Conservation (phyloP, 1,140 invertebrate genomes). For the Drosophila bipectinata region DNA sequence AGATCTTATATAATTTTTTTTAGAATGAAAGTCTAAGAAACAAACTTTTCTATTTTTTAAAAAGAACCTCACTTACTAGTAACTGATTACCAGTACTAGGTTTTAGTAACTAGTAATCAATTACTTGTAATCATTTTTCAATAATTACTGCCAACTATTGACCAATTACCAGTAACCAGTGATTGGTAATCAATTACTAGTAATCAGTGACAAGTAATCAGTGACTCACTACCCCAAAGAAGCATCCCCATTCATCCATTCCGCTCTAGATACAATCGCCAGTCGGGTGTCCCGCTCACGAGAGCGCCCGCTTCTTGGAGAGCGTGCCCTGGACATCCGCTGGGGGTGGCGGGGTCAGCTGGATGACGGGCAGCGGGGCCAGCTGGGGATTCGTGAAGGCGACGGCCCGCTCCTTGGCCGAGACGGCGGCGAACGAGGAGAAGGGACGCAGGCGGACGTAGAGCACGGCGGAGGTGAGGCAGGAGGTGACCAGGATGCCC, state of each 20-base stretch:
- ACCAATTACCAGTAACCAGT: not conserved
- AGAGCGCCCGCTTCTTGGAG: conserved; percentile 74
- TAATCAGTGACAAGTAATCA: conserved; percentile 20
- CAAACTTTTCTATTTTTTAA: no score
- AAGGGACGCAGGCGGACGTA: conserved; percentile 91
- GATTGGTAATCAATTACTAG: no score
- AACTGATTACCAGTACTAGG: no score
- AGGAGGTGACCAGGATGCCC: conserved; percentile 91
- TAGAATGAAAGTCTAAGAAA: no score
- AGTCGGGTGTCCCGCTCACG: conserved; percentile 50
- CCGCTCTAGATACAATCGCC: conserved; percentile 14
- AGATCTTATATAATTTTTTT: no score
- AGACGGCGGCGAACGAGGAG: conserved; percentile 84
- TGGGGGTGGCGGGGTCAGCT: conserved; percentile 67
- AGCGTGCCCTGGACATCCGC: conserved; percentile 63
- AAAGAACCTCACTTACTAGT: no score
- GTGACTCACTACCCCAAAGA: not conserved
- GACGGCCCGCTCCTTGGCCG: conserved; percentile 85
- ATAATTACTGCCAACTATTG: not conserved
- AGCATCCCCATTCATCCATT: not conserved
- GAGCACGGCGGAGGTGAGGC: conserved; percentile 92
- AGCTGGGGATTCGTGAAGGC: conserved; percentile 83
- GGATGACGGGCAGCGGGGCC: conserved; percentile 57
- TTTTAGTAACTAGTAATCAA: no score
- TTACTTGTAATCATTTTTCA: not conserved